Percentiles rank a stretch among this genome's conserved stretches.
These are phyloP conservation scores for Charanyca ferruginea DNA, from an alignment of 2,888 invertebrate genomes.

Conservation along the genomic window DNA sequence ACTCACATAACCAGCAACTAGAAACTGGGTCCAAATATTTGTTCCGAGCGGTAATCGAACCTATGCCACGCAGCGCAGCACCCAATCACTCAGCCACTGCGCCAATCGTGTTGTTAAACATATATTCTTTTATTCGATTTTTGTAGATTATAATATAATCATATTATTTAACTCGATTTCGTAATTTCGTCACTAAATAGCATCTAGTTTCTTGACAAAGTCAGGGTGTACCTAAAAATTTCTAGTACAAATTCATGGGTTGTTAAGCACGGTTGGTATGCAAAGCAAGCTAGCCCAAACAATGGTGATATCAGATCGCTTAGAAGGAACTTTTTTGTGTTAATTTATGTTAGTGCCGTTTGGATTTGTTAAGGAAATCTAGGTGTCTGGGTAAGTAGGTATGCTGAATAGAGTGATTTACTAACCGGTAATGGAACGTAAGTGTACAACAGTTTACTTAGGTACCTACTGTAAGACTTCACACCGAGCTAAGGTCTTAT, in stretches of 20 bases:
- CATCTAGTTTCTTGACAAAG: slow-evolving; percentile 4
- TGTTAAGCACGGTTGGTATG: slow-evolving; percentile 63
- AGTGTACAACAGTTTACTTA: not conserved
- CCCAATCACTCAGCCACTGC: no score
- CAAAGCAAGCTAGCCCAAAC: slow-evolving; percentile 74
- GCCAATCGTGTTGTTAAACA: no score
- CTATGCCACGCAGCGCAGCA: no score
- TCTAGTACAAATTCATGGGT: slow-evolving; percentile 40
- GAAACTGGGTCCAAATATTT: no score
- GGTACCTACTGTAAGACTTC: no score
- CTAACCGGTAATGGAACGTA: slow-evolving; percentile 13
- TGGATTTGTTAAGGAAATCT: slow-evolving; percentile 67
- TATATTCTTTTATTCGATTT: no score
- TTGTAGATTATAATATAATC: no score
- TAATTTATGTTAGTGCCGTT: slow-evolving; percentile 73
- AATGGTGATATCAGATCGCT: slow-evolving; percentile 74
- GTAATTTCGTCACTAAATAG: slow-evolving; percentile 1
- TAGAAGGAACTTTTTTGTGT: slow-evolving; percentile 72
- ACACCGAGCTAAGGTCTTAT: no score
- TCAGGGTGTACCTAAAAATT: not conserved
- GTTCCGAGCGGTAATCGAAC: no score
- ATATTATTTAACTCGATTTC: not conserved
- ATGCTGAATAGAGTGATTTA: slow-evolving; percentile 61
- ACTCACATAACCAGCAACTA: no score
- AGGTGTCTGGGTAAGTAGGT: slow-evolving; percentile 57